Evolutionary conservation across 2,797 vertebrate species (phyloP).

Genomic region (Carduelis carduelis): DNA sequence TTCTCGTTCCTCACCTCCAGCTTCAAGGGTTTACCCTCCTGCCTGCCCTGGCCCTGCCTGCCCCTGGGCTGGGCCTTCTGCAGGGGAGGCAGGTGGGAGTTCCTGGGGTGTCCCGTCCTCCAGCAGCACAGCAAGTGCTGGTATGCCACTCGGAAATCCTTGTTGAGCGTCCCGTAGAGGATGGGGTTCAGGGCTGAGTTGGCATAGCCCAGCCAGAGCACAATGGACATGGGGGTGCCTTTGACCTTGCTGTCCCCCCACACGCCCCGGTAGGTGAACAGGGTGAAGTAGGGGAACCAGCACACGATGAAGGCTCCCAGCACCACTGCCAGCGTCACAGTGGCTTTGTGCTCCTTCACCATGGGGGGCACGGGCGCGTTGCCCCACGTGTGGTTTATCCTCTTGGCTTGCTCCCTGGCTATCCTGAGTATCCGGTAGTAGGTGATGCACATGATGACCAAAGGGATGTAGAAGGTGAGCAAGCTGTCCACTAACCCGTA

Average conservation of each 20-base stretch:
- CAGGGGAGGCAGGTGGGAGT: neutral
- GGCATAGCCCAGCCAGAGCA: constrained; percentile 91
- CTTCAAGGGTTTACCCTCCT: constrained; percentile 74
- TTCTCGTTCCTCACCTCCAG: constrained; percentile 75
- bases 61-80: constrained; percentile 39
- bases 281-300: constrained; percentile 94
- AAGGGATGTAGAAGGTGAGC: constrained; percentile 88
- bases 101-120: neutral
- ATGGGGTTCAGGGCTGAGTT: constrained; percentile 95
- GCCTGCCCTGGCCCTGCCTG: constrained; percentile 40
- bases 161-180: constrained; percentile 89
- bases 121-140: constrained; percentile 79
- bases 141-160: constrained; percentile 90
- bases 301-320: constrained; percentile 90
- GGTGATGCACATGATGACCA: constrained; percentile 88
- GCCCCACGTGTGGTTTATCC: constrained; percentile 81
- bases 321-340: constrained; percentile 85
- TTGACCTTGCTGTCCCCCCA: constrained; percentile 63
- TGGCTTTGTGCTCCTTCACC: constrained; percentile 91
- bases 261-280: constrained; percentile 83
- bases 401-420: constrained; percentile 88
- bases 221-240: constrained; percentile 74
- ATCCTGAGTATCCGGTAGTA: constrained; percentile 91
- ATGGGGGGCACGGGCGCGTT: constrained; percentile 72
- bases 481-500: constrained; percentile 83